Evolutionary conservation across 1,140 invertebrate species (phyloP).

Genomic region (Zaprionus gabonicus): DNA sequence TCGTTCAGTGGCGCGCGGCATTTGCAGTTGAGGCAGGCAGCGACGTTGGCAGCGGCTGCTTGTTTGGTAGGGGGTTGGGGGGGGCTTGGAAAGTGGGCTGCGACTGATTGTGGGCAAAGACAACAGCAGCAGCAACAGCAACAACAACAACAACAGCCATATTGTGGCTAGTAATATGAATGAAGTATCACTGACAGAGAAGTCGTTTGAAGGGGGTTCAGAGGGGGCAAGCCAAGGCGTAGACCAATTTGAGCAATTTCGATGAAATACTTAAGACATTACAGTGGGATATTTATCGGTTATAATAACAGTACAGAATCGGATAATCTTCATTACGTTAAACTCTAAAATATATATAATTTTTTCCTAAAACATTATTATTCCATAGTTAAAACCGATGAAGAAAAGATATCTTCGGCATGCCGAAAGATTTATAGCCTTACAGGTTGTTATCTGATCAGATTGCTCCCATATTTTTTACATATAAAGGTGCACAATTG

Average conservation of each 20-base stretch:
- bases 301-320: too few relatives aligned
- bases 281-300: neutral
- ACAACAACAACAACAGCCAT: slow-evolving; percentile 10
- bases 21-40: slow-evolving; percentile 76
- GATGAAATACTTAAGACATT: neutral
- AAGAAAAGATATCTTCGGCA: too few relatives aligned
- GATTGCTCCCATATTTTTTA: too few relatives aligned
- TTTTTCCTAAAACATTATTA: too few relatives aligned
- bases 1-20: slow-evolving; percentile 70
- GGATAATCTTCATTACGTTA: too few relatives aligned
- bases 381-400: too few relatives aligned
- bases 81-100: slow-evolving; percentile 50
- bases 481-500: too few relatives aligned
- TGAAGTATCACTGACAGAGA: slow-evolving; percentile 3
- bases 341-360: too few relatives aligned
- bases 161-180: slow-evolving; percentile 35
- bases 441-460: too few relatives aligned
- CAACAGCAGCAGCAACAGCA: slow-evolving; percentile 18
- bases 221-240: neutral
- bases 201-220: neutral
- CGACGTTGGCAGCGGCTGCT: neutral
- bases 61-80: neutral
- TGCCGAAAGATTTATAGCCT: too few relatives aligned
- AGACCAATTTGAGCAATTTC: slow-evolving; percentile 10
- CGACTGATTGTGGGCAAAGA: slow-evolving; percentile 65